Conservation (phyloP, 2,797 vertebrate genomes). For the Alcedo atthis region DNA sequence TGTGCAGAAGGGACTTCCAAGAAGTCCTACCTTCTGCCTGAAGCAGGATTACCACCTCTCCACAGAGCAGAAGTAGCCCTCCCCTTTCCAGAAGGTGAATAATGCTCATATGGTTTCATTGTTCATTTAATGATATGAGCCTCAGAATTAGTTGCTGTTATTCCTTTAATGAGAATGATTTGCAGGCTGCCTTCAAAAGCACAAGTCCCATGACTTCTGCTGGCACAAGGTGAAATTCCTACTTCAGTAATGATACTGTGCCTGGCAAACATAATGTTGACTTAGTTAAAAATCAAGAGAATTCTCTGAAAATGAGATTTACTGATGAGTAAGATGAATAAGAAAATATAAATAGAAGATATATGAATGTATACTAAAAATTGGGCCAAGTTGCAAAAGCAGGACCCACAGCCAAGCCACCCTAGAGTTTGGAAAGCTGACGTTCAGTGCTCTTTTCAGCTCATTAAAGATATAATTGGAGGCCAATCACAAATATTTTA, state of each 20-base stretch:
- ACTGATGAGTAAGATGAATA: slow-evolving; percentile 32
- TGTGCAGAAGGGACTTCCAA: background rate
- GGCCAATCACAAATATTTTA: background rate
- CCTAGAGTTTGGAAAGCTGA: background rate
- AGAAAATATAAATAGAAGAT: slow-evolving; percentile 42
- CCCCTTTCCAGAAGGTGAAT: background rate
- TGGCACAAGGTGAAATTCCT: slow-evolving; percentile 59
- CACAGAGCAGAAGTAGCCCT: background rate
- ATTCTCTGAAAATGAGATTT: slow-evolving; percentile 47
- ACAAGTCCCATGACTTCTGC: slow-evolving; percentile 36
- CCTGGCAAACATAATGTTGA: slow-evolving; percentile 37
- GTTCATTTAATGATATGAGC: background rate
- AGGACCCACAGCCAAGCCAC: background rate
- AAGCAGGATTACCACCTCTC: background rate
- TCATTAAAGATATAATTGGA: background rate
- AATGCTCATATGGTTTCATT: background rate
- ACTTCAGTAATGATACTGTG: slow-evolving; percentile 25
- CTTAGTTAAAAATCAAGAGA: slow-evolving; percentile 23
- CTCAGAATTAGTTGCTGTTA: background rate
- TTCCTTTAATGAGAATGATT: slow-evolving; percentile 23
- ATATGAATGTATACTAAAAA: slow-evolving; percentile 1
- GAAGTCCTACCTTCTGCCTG: background rate
- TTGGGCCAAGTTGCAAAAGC: background rate
- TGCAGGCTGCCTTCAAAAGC: slow-evolving; percentile 2
- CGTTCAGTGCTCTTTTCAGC: background rate